A percentile compares a stretch with the other conserved stretches of the same genome.
These are phyloP conservation scores for Phataginus tetradactyla DNA, from an alignment of 2,797 vertebrate genomes.

Conservation along the genomic window DNA sequence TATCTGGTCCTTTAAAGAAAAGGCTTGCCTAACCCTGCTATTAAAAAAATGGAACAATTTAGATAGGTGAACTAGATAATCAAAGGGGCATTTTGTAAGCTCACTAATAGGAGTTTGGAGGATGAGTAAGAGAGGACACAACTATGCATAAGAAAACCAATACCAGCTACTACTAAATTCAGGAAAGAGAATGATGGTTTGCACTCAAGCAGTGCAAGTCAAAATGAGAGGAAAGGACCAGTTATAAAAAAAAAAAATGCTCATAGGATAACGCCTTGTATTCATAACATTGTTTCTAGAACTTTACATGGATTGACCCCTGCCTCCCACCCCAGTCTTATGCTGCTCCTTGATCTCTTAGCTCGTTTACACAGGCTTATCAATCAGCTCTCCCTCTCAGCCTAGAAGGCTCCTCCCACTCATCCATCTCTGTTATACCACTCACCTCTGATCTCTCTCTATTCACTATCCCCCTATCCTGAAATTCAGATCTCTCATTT, in stretches of 20 bases:
- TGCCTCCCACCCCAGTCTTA: background rate
- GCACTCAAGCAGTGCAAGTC: background rate
- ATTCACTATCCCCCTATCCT: background rate
- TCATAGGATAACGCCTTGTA: background rate
- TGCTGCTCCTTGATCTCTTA: background rate
- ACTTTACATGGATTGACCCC: background rate
- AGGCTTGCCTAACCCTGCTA: background rate
- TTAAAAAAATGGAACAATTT: conserved; percentile 34
- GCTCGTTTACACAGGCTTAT: background rate
- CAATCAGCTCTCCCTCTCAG: background rate
- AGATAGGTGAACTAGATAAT: background rate
- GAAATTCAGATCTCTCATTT: conserved; percentile 6
- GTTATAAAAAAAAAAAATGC: background rate
- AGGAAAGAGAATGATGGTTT: background rate
- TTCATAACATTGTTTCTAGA: background rate
- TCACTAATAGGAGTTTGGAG: background rate
- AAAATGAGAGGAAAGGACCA: conserved; percentile 7
- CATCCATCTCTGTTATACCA: background rate
- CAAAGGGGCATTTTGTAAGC: conserved; percentile 24
- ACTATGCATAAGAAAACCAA: background rate
- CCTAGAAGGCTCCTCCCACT: background rate
- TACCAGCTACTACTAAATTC: background rate
- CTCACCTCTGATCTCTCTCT: background rate
- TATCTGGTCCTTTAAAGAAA: background rate
- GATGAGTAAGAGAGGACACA: background rate